Evolutionary conservation across 2,113 vertebrate genomes (phyloP).

Genomic region (Eleginops maclovinus): DNA sequence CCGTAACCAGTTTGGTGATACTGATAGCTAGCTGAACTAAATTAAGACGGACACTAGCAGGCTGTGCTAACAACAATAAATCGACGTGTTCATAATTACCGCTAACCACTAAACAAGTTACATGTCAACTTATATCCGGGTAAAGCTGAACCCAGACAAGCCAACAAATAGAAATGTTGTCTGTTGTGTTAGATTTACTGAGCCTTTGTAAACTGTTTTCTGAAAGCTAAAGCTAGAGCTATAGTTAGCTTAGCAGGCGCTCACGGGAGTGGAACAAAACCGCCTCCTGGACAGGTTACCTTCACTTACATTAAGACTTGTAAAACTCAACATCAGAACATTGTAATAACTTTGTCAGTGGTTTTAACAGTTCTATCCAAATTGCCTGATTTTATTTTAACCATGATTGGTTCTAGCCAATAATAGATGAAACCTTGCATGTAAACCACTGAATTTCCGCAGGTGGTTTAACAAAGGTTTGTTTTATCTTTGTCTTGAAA

Average conservation of each 20-base stretch:
- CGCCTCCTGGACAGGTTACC: neutral
- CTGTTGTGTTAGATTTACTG: neutral
- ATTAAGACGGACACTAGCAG: neutral
- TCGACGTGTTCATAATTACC: no score
- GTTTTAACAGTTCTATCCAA: neutral
- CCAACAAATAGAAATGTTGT: fast-evolving
- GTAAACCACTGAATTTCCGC: no score
- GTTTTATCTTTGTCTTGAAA: no score
- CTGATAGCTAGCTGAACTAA: constrained; percentile 14
- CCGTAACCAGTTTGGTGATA: neutral
- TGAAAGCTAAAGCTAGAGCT: fast-evolving
- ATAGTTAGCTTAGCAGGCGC: constrained; percentile 3
- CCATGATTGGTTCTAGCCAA: no score
- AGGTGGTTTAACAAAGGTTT: no score
- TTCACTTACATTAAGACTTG: no score
- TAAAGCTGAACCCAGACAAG: neutral
- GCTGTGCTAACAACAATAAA: constrained; percentile 32
- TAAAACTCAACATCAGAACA: fast-evolving
- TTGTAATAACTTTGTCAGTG: fast-evolving
- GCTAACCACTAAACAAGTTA: neutral
- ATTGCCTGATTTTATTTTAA: no score
- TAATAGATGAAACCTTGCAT: no score
- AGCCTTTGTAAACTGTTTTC: neutral
- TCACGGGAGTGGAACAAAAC: neutral
- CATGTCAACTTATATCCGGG: neutral